Conservation (phyloP, 2,888 invertebrate genomes). For the Dolichomitus sp. region DNA sequence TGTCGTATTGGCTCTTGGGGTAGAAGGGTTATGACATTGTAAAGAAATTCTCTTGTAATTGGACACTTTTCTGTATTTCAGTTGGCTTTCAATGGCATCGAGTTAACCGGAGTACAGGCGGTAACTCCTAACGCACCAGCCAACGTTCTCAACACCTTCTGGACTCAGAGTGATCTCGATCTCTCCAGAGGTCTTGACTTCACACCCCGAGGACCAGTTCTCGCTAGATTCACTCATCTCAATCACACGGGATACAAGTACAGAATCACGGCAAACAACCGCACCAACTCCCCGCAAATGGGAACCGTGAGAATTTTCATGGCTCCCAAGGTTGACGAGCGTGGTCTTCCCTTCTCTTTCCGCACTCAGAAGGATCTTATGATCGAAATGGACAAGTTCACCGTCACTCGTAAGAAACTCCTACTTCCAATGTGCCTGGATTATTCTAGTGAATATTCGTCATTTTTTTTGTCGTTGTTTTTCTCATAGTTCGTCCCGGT, state of each 20-base stretch:
- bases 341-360: conserved; percentile 89
- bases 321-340: conserved; percentile 90
- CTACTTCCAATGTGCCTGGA: background rate
- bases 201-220: conserved; percentile 91
- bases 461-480: conserved; percentile 13
- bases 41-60: background rate
- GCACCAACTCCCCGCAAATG: conserved; percentile 85
- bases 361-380: conserved; percentile 89
- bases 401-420: conserved; percentile 88
- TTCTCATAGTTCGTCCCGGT: conserved; percentile 89
- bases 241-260: conserved; percentile 92
- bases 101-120: conserved; percentile 88
- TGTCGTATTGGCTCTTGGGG: conserved; percentile 77
- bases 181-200: conserved; percentile 94
- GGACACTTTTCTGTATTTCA: conserved; percentile 77
- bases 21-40: background rate
- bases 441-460: background rate
- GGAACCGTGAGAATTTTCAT: conserved; percentile 91
- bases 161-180: conserved; percentile 93
- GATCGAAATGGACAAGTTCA: conserved; percentile 92
- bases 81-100: conserved; percentile 90
- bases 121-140: conserved; percentile 85
- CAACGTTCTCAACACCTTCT: conserved; percentile 90
- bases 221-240: conserved; percentile 92
- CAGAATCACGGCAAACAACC: conserved; percentile 89